phyloP scores from a whole-genome alignment of 2,113 vertebrate genomes.

The Aspiorhynchus laticeps region DNA sequence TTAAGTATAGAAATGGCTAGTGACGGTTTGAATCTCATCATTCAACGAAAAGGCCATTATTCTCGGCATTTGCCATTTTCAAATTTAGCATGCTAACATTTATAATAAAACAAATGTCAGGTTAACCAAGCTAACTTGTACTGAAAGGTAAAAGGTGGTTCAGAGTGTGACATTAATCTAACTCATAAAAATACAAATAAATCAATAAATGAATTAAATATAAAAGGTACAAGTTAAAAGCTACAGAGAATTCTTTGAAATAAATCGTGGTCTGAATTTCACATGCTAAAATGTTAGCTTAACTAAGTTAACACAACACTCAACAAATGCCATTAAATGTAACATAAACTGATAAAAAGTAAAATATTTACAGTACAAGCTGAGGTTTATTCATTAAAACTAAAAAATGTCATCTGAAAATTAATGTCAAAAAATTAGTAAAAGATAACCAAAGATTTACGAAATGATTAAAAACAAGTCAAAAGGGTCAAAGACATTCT shows the following conservation, averaged over 20 bases:
- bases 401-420: not conserved
- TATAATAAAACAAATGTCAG: not conserved
- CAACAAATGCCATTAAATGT: not conserved
- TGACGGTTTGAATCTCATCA: not conserved
- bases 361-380: not conserved
- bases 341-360: not conserved
- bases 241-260: not conserved
- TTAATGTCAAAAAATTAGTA: not conserved
- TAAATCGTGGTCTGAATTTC: no score
- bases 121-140: not conserved
- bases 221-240: not conserved
- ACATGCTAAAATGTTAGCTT: no score
- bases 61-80: not conserved
- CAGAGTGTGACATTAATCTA: no score
- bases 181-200: not conserved
- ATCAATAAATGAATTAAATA: not conserved
- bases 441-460: not conserved
- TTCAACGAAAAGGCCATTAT: not conserved
- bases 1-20: not conserved
- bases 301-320: not conserved
- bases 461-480: not conserved
- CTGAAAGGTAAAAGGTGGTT: no score
- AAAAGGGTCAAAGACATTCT: not conserved
- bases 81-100: not conserved
- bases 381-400: not conserved